Evolutionary conservation across 2,797 vertebrate species (phyloP).

Genomic region (Enteromius anoplus): DNA sequence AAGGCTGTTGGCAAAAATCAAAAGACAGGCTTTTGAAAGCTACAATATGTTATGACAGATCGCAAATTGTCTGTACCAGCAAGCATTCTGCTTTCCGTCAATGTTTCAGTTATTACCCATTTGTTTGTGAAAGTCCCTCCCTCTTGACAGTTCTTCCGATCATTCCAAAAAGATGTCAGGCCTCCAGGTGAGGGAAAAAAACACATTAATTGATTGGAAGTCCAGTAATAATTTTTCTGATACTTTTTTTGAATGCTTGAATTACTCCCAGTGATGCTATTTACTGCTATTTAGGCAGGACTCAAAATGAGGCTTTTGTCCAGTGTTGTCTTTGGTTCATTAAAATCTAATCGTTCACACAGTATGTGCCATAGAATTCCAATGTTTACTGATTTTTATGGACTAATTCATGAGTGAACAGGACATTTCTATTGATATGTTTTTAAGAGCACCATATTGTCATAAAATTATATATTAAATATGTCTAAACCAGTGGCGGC

Average conservation of each 20-base stretch:
- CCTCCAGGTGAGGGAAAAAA: background rate
- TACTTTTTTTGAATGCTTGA: background rate
- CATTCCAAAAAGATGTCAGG: background rate
- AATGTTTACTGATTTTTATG: background rate
- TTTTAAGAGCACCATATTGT: background rate
- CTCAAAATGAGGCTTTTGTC: background rate
- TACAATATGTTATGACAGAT: background rate
- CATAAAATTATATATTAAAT: too few species aligned
- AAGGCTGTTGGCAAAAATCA: background rate
- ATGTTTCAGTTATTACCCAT: background rate
- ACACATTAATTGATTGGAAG: background rate
- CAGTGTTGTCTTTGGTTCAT: background rate
- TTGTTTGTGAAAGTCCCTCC: background rate
- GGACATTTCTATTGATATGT: background rate
- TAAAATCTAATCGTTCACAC: background rate
- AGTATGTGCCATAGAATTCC: background rate
- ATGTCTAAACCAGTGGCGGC: too few species aligned
- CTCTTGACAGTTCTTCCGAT: conserved; percentile 1
- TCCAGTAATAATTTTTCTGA: background rate
- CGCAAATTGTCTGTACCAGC: background rate
- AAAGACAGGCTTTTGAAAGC: background rate
- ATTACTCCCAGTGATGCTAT: background rate
- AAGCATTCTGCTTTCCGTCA: background rate
- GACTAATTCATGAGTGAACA: background rate
- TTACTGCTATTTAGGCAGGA: background rate